Conservation (phyloP, 2,113 vertebrate genomes). For the Calcarius ornatus region DNA sequence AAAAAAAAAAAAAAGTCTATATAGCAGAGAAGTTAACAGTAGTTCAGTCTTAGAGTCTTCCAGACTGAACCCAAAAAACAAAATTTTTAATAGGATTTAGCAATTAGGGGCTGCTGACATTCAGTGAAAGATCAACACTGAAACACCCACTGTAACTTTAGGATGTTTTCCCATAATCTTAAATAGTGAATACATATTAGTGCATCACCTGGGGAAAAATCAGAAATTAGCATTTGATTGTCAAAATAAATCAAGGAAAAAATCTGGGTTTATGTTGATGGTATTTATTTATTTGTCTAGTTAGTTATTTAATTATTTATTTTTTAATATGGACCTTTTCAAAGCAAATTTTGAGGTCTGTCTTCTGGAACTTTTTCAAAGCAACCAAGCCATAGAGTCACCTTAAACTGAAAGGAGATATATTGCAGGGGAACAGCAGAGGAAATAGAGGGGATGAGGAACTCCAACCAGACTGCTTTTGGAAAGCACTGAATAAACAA, state of each 20-base stretch:
- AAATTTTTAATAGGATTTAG: neutral
- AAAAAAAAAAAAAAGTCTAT: neutral
- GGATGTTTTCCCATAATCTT: neutral
- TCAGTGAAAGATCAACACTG: neutral
- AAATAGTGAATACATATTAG: neutral
- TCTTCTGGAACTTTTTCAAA: neutral
- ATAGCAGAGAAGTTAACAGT: neutral
- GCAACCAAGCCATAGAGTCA: neutral
- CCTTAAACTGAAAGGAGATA: neutral
- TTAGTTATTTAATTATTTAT: neutral
- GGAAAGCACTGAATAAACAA: slow-evolving; percentile 46
- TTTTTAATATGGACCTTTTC: neutral
- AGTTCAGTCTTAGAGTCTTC: neutral
- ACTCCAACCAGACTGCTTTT: slow-evolving; percentile 1
- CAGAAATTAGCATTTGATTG: neutral
- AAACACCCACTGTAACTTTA: neutral
- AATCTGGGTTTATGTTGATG: neutral
- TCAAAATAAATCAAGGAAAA: neutral
- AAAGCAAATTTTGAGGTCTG: neutral
- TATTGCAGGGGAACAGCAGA: neutral
- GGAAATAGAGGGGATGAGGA: neutral
- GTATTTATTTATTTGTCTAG: too few relatives aligned
- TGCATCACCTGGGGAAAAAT: neutral
- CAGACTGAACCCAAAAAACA: neutral
- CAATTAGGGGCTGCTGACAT: neutral